These are phyloP conservation scores for Muscina levida DNA, from an alignment of 2,888 invertebrate genomes.

Conservation along the genomic window DNA sequence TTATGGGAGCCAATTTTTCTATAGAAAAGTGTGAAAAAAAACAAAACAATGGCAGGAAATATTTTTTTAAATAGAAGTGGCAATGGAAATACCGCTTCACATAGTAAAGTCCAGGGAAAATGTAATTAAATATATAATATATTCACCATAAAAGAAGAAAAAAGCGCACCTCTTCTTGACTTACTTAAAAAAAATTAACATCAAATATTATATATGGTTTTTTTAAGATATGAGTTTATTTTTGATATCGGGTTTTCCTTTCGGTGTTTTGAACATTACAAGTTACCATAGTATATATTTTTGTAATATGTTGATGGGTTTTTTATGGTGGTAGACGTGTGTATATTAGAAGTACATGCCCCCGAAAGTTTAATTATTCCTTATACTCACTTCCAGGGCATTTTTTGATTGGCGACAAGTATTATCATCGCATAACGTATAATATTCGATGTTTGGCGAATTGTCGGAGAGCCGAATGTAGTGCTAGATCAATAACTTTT, in stretches of 20 bases:
- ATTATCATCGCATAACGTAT: neutral
- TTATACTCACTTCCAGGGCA: neutral
- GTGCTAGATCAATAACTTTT: neutral
- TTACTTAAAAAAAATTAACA: too few species aligned
- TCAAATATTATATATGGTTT: too few species aligned
- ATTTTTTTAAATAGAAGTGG: too few species aligned
- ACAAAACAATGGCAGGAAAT: too few species aligned
- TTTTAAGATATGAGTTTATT: conserved; percentile 37
- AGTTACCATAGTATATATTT: conserved; percentile 5
- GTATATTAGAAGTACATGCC: neutral
- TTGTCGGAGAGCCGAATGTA: neutral
- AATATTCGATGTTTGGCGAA: conserved; percentile 35
- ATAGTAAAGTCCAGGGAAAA: too few species aligned
- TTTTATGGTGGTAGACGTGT: conserved; percentile 6
- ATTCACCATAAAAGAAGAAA: too few species aligned
- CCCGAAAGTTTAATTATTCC: neutral
- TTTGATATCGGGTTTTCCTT: neutral
- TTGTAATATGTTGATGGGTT: conserved; percentile 7
- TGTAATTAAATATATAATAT: too few species aligned
- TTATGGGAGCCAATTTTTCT: too few species aligned
- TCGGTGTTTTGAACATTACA: conserved; percentile 33
- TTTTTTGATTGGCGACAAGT: neutral
- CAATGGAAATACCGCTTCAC: too few species aligned
- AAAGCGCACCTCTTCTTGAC: too few species aligned
- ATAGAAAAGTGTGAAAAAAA: too few species aligned